Evolutionary conservation across 1,140 invertebrate species (phyloP), one percentile per base, ranked within the genome.

Genomic region (Sycophaga agraensis): DNA sequence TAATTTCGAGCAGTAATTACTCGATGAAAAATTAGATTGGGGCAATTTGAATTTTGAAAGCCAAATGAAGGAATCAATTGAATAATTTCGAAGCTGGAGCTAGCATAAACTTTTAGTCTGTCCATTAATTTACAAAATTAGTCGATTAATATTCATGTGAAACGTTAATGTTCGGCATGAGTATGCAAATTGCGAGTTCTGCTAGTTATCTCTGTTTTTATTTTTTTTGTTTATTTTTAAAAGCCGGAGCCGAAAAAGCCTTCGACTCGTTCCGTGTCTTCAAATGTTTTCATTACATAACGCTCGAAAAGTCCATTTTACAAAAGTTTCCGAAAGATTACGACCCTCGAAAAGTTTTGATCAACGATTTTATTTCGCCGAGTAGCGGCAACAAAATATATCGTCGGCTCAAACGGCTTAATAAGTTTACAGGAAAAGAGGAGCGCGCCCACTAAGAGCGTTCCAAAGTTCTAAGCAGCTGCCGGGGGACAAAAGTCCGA

Each of bases 81-180:
- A n/a, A n/a, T n/a, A n/a, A n/a, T n/a, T n/a, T n/a, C n/a, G n/a
- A n/a, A n/a, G n/a, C n/a, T n/a, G n/a, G n/a, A n/a, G n/a, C n/a
- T n/a, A n/a, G n/a, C 9, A 8, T 16, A 40, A 51, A 55, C 17
- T 22, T 56, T 21, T 21, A 56, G 45, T 56, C 16, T 31, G 17
- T 56, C 24, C 45, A 56, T 56, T 45, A 56, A 4, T 45, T 45
- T 1, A 9, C 22, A 22, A 22, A 56, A 56, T 56, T 56, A 28
- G 40, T 40, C 28, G 31, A 2, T 56, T 45, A 2, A 28, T 56
- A 56, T 56, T 56, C 54, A 45, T 56, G 17, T 17, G 14, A 53
- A 40, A 40, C 12, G 0, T 22, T 40, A 24, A 14, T 26, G 3
- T 53, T 39, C n/a, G 19, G 21, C 35, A 40, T 53, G 40, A 24